Evolutionary conservation across 2,113 vertebrate species (phyloP), one percentile per base, ranked within the genome.

Genomic region (Murina feae): DNA sequence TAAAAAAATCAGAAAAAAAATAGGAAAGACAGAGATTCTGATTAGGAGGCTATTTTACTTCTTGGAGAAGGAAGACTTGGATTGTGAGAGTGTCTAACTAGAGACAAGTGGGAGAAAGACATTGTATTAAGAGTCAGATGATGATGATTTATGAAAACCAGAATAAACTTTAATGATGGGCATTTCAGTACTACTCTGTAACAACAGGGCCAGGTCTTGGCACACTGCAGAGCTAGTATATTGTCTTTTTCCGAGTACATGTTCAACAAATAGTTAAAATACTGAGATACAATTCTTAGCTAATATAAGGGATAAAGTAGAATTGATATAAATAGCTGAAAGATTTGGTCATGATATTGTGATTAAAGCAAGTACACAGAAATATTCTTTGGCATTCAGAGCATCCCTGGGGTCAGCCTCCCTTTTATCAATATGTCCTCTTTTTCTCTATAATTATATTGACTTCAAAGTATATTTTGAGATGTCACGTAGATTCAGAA

Each of bases 401-500:
- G 49, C 25, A n/a, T 87, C 1, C 11, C 35, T 71, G 21, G 30
- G 18, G 81, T 96, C 39, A 66, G 8, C 37, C 39, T 89, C n/a
- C 28, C 20, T 90, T 93, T 95, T 42, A 90, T 69, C 55, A 58
- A 85, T 32, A 76, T 96, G 8, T 30, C 55, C 13, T 69, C 55
- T 69, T 91, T 95, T 94, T 17, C n/a, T 96, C 30, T 85, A 17
- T 65, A 87, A 85, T 84, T 87, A 66, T 76, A 32, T 75, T 84
- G 82, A 42, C n/a, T 53, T 51, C 12, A 84, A n/a, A 93, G 71
- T 65, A 32, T 80, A 85, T 95, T 94, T 93, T 96, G 49, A 88
- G 86, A 69, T 94, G 51, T 37, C 81, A 35, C 2, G 2, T 92
- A 88, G 85, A 71, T 86, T 90, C 49, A 58, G 28, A 93, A 68